Evolutionary conservation across 1,140 invertebrate genomes (phyloP), one percentile per base, ranked within the genome.

Genomic region (Linepithema humile): DNA sequence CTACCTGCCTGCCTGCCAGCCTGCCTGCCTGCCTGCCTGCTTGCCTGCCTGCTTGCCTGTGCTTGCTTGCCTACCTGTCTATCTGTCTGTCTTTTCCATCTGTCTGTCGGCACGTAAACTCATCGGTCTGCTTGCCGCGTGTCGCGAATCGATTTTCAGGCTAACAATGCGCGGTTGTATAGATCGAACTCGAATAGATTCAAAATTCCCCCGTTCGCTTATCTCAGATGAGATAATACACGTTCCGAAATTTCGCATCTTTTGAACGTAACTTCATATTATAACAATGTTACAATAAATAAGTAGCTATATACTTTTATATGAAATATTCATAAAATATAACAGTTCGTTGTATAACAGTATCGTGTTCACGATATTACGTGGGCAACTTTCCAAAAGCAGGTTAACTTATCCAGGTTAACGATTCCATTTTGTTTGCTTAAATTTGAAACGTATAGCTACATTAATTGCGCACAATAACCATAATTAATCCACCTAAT

Each of bases 131-230:
- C 60, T 57, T 85, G 65, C 75, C 83, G 78, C 60, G 38, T 88
- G 82, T 90, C 88, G 84, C 82, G 87, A 89, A 89, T 89, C 85
- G 84, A 89, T 89, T 82, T 67, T 69, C 62, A 70, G 73, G 60
- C 84, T 72, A 86, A 89, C 87, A 84, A 89, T 86, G 65, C 62
- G 72, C 40, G 57, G 55, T 35, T 29, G 32, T 48, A 32, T 12
- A 35, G 12, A 72, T 77, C 83, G 48, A 38, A n/a, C 78, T 32
- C 26, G 12, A 26, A 32, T 29, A 23, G 40, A 67, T 45, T 4
- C 3, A 3, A n/a, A n/a, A n/a, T n/a, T 26, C 72, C 38, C 50
- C 9, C 38, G 20, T 45, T 29, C 35, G 5, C 32, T 40, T 43
- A 45, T 55, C 77, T 48, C 59, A 26, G 15, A 23, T 12, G 10